Evolutionary conservation across 2,888 invertebrate genomes (phyloP), one percentile per base, ranked within the genome.

Genomic region (Trichogramma evanescens): DNA sequence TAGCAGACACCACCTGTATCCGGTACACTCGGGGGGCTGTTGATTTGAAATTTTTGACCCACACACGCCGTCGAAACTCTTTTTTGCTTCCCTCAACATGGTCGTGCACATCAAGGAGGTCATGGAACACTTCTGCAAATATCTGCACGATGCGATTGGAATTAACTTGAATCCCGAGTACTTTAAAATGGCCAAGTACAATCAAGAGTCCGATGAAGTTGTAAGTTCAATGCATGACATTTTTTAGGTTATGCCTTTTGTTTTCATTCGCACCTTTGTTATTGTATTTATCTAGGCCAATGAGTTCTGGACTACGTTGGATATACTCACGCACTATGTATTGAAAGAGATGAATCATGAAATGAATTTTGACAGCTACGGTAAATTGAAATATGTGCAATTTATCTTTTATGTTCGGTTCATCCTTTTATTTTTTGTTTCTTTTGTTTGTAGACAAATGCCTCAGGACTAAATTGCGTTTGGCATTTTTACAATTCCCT

Each of bases 141-240:
- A 74, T 71, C 66, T 80, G 44, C 72, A 71, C 62, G 65, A 68
- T 41, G 68, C 74, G 0, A 68, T 71, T 54, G 67, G 69, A 26
- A 65, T 71, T 7, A 43, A 68, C 7, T 65, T 78, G 26, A 75
- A 73, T 63, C 72, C 78, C 0, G 78, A 79, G 63, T 68, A 74
- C 62, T 77, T 79, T 56, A 68, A 74, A 66, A 61, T 71, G 40
- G 74, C 77, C 4, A 79, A 79, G 65, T 75, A 71, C 53, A 70
- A 77, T 61, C 66, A 71, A 64, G 63, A 63, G 6, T 69, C 70
- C 4, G 66, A 72, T 6, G 67, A 72, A 59, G 67, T 69, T 50
- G 78, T 79, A 67, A 75, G 76, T 73, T 1, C 26, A 56, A 40
- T n/a, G 6, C 5, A 26, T 39, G 40, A 7, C 9, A 51, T 13